These are phyloP conservation scores for Mirza zaza DNA, from an alignment of 2,113 vertebrate species.

Conservation along the genomic window DNA sequence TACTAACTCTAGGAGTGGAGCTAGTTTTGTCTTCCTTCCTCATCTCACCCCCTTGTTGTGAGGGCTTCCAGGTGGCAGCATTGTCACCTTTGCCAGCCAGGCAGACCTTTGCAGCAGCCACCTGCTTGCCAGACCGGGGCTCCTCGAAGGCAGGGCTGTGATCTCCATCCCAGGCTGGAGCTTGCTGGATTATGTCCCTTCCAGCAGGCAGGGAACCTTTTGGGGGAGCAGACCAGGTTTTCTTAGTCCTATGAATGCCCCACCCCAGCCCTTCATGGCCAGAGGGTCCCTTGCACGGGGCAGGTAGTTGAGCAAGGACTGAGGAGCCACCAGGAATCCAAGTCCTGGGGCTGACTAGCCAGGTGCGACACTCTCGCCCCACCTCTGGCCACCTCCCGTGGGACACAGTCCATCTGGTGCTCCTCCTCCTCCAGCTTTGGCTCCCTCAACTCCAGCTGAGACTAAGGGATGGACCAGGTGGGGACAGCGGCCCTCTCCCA, in stretches of 20 bases:
- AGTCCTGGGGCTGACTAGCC: neutral
- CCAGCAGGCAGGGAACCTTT: no score
- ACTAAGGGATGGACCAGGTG: neutral
- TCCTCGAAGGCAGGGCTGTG: neutral
- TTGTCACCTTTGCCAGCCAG: neutral
- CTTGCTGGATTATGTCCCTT: neutral
- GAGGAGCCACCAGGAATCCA: neutral
- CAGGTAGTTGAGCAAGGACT: neutral
- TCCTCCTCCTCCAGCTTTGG: neutral
- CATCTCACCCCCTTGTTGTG: neutral
- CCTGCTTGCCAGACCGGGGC: neutral
- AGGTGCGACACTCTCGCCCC: neutral
- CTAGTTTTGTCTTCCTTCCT: neutral
- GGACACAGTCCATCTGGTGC: neutral
- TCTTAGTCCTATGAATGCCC: neutral
- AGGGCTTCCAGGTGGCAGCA: no score
- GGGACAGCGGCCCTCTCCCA: neutral
- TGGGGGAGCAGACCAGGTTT: neutral
- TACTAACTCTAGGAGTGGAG: accelerated
- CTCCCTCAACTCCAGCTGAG: neutral
- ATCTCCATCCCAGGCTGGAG: accelerated
- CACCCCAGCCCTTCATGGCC: neutral
- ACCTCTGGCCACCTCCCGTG: accelerated
- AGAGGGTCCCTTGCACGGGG: neutral
- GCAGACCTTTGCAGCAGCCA: neutral